These are phyloP conservation scores for Sebastes fasciatus DNA, from an alignment of 2,113 vertebrate species.

Conservation along the genomic window DNA sequence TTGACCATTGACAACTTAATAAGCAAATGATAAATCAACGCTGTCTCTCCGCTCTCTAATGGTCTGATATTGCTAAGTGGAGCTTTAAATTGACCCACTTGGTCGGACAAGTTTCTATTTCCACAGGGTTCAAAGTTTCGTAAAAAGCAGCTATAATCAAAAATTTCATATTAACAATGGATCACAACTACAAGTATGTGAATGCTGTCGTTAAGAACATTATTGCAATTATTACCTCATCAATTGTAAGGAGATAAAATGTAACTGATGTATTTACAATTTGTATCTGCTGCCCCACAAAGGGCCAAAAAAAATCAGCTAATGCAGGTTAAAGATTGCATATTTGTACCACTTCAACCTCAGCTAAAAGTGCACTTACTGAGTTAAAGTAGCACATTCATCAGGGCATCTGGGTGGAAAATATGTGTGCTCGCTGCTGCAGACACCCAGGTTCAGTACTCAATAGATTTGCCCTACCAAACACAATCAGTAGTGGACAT, in stretches of 20 bases:
- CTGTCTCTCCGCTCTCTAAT: background rate
- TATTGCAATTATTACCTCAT: background rate
- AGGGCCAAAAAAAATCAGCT: background rate
- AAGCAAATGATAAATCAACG: background rate
- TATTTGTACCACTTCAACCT: background rate
- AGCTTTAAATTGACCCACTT: background rate
- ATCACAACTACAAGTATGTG: background rate
- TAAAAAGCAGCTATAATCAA: background rate
- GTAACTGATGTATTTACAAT: background rate
- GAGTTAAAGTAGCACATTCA: background rate
- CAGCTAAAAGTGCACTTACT: background rate
- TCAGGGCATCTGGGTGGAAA: background rate
- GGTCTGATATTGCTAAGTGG: background rate
- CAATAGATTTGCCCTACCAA: background rate
- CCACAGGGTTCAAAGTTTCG: background rate
- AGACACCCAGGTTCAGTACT: background rate
- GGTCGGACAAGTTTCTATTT: background rate
- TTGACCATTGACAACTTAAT: background rate
- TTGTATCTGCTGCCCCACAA: background rate
- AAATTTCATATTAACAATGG: background rate
- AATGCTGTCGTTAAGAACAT: background rate
- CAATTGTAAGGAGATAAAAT: background rate
- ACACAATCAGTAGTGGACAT: background rate
- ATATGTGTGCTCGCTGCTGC: background rate
- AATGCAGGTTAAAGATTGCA: background rate